Percentiles rank a stretch among this genome's conserved stretches.
Evolutionary conservation across 2,888 invertebrate genomes (phyloP).

Genomic region (Eupeodes latifasciatus): DNA sequence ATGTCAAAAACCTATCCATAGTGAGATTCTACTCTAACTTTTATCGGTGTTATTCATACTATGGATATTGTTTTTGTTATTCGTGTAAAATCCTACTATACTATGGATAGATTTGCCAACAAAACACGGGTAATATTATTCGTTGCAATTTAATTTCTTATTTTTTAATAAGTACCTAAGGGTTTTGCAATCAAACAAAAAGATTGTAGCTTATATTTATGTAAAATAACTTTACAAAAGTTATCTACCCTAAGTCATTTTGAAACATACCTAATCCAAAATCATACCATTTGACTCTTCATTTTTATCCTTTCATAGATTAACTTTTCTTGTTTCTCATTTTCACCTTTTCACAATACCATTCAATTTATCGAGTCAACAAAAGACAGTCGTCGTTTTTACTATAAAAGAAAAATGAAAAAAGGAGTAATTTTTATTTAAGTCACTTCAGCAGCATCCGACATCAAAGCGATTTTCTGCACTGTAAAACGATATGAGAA

Average conservation of each 20-base stretch:
- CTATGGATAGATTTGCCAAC: too few relatives aligned
- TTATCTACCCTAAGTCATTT: not conserved
- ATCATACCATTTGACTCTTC: not conserved
- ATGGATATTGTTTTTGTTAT: too few relatives aligned
- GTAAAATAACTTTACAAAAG: too few relatives aligned
- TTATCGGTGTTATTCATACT: too few relatives aligned
- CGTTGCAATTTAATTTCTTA: too few relatives aligned
- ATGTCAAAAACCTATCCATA: too few relatives aligned
- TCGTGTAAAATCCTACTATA: too few relatives aligned
- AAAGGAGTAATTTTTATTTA: constrained; percentile 17
- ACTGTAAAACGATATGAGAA: constrained; percentile 8
- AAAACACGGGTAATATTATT: too few relatives aligned
- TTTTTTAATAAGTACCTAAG: too few relatives aligned
- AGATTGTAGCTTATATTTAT: too few relatives aligned
- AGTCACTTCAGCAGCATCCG: constrained; percentile 20
- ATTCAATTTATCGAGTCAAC: constrained; percentile 28
- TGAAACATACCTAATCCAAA: not conserved
- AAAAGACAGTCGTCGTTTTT: constrained; percentile 10
- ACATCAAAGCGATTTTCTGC: constrained; percentile 37
- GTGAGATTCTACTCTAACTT: too few relatives aligned
- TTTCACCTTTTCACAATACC: constrained; percentile 19
- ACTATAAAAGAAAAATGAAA: not conserved
- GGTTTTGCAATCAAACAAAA: too few relatives aligned
- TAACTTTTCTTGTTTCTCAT: constrained; percentile 12
- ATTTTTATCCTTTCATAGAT: constrained; percentile 11